Evolutionary conservation across 2,797 vertebrate genomes (phyloP).

Genomic region (Anabas testudineus): DNA sequence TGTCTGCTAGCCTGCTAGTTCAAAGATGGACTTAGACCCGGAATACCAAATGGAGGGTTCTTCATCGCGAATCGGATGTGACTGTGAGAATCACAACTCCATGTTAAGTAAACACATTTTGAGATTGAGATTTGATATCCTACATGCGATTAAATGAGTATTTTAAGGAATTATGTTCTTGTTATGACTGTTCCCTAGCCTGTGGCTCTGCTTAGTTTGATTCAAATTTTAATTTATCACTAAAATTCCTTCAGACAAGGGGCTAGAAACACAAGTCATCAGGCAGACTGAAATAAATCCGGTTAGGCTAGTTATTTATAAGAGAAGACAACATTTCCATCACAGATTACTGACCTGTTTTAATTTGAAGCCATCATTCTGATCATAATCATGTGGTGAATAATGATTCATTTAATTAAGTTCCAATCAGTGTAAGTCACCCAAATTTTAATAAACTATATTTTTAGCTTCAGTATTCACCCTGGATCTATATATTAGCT

Average conservation of each 20-base stretch:
- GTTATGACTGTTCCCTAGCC: not conserved
- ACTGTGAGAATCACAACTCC: constrained; percentile 63
- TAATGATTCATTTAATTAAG: too few relatives aligned
- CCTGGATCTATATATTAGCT: too few relatives aligned
- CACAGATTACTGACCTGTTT: too few relatives aligned
- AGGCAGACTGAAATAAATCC: not conserved
- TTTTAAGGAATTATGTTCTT: not conserved
- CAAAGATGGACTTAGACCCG: constrained; percentile 60
- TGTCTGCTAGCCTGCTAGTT: constrained; percentile 72
- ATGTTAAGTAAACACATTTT: constrained; percentile 49
- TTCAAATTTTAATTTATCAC: not conserved
- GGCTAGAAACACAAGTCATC: not conserved
- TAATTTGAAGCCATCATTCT: too few relatives aligned
- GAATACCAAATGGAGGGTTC: constrained; percentile 68
- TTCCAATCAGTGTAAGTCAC: too few relatives aligned
- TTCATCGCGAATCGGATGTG: constrained; percentile 60
- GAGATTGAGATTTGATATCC: constrained; percentile 53
- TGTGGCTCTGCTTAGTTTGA: not conserved
- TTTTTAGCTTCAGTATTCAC: too few relatives aligned
- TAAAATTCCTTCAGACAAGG: not conserved
- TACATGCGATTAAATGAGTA: constrained; percentile 28
- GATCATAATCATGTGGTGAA: too few relatives aligned
- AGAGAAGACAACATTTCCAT: too few relatives aligned
- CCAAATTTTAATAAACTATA: too few relatives aligned
- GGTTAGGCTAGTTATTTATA: not conserved